Evolutionary conservation across 2,797 vertebrate genomes (phyloP).

Genomic region (Crenichthys baileyi): DNA sequence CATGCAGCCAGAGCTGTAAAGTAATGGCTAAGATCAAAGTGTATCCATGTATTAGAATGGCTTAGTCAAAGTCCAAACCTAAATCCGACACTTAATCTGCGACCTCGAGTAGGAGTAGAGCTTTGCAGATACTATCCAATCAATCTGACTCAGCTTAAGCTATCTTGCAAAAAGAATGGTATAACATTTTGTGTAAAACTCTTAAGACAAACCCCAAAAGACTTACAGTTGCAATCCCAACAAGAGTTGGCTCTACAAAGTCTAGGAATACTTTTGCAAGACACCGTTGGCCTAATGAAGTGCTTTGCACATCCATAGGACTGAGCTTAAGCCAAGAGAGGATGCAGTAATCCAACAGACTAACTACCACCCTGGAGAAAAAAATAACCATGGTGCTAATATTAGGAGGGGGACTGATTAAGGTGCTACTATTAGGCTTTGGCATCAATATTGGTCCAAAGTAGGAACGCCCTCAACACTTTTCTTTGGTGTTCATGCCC

Average conservation of each 20-base stretch:
- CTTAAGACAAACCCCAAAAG: not conserved
- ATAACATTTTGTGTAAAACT: not conserved
- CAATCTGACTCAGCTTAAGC: not conserved
- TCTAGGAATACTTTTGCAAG: not conserved
- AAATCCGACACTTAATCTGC: not conserved
- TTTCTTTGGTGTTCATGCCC: slow-evolving; percentile 74
- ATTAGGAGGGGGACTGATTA: slow-evolving; percentile 75
- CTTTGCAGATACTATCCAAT: not conserved
- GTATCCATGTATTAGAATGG: not conserved
- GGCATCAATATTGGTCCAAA: slow-evolving; percentile 65
- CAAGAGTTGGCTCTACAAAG: not conserved
- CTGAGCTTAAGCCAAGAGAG: slow-evolving; percentile 65
- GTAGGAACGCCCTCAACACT: slow-evolving; percentile 71
- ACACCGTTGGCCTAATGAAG: slow-evolving; percentile 40
- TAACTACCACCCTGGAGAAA: slow-evolving; percentile 67
- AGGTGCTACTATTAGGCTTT: slow-evolving; percentile 72
- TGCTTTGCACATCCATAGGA: slow-evolving; percentile 58
- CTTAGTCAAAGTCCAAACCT: not conserved
- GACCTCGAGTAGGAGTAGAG: not conserved
- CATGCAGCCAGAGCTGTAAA: not conserved
- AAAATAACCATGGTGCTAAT: slow-evolving; percentile 64
- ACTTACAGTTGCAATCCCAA: not conserved
- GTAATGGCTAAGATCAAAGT: not conserved
- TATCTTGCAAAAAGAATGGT: not conserved
- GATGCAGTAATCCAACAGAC: slow-evolving; percentile 63